Evolutionary conservation across 2,888 invertebrate genomes (phyloP).

Genomic region (Rhagonycha lutea): DNA sequence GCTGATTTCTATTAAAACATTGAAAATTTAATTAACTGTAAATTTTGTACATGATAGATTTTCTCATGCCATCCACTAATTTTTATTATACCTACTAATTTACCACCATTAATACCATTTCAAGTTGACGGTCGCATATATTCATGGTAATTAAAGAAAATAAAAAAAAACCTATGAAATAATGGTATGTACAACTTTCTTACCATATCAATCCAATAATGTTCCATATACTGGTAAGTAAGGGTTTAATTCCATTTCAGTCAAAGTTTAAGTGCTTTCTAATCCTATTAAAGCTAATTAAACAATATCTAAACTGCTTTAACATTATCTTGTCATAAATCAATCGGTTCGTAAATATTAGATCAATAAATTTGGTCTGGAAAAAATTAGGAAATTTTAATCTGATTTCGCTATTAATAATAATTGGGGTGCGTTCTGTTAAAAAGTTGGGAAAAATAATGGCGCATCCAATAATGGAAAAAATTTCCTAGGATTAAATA

Average conservation of each 20-base stretch:
- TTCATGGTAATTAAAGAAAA: not conserved
- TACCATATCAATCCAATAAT: not conserved
- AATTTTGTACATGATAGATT: not conserved
- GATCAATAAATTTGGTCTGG: not conserved
- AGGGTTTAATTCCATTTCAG: not conserved
- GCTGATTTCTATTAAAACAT: not conserved
- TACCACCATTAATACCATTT: not conserved
- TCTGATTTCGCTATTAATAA: not conserved
- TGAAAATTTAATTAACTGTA: not conserved
- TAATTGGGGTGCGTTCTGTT: too few species aligned
- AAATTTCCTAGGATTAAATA: too few species aligned
- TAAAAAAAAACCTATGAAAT: not conserved
- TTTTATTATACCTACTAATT: too few species aligned
- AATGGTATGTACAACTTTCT: not conserved
- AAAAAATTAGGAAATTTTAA: not conserved
- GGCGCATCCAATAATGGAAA: too few species aligned
- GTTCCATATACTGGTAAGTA: not conserved
- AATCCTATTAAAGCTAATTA: not conserved
- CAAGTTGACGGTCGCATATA: not conserved
- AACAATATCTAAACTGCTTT: not conserved
- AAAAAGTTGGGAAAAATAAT: too few species aligned
- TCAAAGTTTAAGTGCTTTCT: not conserved
- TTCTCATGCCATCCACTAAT: not conserved
- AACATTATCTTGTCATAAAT: not conserved
- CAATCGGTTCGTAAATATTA: not conserved